Percentiles rank a stretch among this genome's conserved stretches.
phyloP scores from a whole-genome alignment of 2,888 invertebrate species.

The Spatulosminthurus flaviceps region DNA sequence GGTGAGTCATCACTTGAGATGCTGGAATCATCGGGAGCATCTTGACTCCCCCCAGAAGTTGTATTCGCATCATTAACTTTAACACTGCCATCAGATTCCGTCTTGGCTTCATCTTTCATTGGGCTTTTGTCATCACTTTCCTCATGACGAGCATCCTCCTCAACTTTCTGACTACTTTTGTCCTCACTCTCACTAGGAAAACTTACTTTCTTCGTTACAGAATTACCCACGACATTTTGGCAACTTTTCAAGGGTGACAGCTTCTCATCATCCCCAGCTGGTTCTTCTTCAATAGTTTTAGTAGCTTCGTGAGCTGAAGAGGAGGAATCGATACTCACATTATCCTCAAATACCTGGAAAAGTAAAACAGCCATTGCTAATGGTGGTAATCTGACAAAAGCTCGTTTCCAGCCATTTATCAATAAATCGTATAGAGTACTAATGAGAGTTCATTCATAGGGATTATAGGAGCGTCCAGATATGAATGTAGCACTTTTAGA shows the following conservation, averaged over 20 bases:
- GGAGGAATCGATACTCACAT: constrained; percentile 71
- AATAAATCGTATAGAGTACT: too few relatives aligned
- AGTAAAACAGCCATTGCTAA: neutral
- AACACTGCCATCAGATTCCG: neutral
- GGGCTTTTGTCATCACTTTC: neutral
- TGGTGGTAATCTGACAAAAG: too few relatives aligned
- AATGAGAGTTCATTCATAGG: too few relatives aligned
- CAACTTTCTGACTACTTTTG: constrained; percentile 3
- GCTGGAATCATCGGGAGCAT: constrained; percentile 59
- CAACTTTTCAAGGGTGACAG: constrained; percentile 23
- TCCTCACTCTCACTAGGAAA: constrained; percentile 31
- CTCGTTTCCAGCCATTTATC: too few relatives aligned
- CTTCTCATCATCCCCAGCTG: neutral
- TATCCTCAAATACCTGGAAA: constrained; percentile 71
- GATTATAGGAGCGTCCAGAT: too few relatives aligned
- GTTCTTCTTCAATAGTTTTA: constrained; percentile 16
- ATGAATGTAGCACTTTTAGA: too few relatives aligned
- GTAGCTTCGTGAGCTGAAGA: constrained; percentile 69
- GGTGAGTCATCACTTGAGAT: constrained; percentile 60
- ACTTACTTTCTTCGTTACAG: constrained; percentile 29
- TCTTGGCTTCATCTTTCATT: neutral
- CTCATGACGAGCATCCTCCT: neutral
- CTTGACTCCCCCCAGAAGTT: constrained; percentile 66
- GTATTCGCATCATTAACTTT: constrained; percentile 59
- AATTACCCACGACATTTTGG: neutral